Percentiles rank a stretch among this genome's conserved stretches.
Conservation (phyloP, 2,888 invertebrate species). For the Palloptera scutellata region DNA sequence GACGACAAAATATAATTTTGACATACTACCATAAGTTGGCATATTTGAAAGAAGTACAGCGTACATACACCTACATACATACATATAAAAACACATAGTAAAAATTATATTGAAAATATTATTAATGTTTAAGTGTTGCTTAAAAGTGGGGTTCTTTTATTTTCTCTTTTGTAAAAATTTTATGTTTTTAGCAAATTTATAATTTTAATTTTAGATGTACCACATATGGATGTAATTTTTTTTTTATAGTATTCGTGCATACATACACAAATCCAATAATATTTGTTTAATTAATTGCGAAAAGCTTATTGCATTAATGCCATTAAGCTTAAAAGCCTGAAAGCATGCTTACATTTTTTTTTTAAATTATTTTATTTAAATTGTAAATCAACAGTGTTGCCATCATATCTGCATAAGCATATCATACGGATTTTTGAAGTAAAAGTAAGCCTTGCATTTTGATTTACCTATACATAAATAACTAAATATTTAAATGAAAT, state of each 20-base stretch:
- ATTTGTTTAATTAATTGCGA: conserved; percentile 1
- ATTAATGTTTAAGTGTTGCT: conserved; percentile 25
- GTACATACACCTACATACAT: too few species aligned
- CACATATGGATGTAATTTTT: neutral
- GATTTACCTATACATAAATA: too few species aligned
- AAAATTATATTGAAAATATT: conserved; percentile 1
- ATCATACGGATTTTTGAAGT: conserved; percentile 7
- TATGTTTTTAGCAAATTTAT: neutral
- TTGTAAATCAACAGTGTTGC: conserved; percentile 8
- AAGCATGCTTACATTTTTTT: conserved; percentile 21
- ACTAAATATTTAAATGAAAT: too few species aligned
- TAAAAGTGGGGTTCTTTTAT: conserved; percentile 4
- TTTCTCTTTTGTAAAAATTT: conserved; percentile 9
- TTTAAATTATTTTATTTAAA: neutral
- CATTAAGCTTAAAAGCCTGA: conserved; percentile 16
- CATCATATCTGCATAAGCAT: conserved; percentile 30
- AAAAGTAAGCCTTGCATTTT: too few species aligned
- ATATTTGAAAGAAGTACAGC: too few species aligned
- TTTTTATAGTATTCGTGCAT: neutral
- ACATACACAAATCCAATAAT: neutral
- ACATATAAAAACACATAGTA: neutral
- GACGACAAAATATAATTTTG: conserved; percentile 42
- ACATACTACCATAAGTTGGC: too few species aligned
- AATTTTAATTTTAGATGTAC: conserved; percentile 3
- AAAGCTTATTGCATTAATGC: neutral